phyloP scores from a whole-genome alignment of 2,888 invertebrate genomes.

The Neoascia interrupta region DNA sequence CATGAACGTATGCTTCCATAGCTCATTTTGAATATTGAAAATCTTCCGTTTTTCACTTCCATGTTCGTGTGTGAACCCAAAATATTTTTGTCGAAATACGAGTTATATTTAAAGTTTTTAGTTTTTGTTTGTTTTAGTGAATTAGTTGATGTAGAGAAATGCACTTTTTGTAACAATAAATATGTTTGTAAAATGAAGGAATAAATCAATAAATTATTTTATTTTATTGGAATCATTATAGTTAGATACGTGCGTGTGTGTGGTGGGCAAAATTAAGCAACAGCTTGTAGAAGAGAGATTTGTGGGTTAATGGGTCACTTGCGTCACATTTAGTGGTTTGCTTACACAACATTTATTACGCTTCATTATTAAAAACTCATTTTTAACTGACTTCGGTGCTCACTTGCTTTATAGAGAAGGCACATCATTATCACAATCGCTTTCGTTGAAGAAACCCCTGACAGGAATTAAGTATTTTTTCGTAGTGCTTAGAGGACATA shows the following conservation, averaged over 20 bases:
- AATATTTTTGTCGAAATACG: conserved; percentile 29
- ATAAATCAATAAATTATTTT: conserved; percentile 14
- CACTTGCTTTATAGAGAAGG: too few relatives aligned
- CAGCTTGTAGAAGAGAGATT: too few relatives aligned
- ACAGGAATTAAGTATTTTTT: too few relatives aligned
- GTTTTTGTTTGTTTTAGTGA: conserved; percentile 45
- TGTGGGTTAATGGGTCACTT: too few relatives aligned
- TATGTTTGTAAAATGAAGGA: too few relatives aligned
- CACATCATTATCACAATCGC: too few relatives aligned
- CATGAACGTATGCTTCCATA: conserved; percentile 64
- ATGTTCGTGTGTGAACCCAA: conserved; percentile 53
- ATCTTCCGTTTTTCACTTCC: conserved; percentile 65
- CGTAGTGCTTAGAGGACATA: too few relatives aligned
- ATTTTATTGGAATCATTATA: background rate
- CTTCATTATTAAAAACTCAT: too few relatives aligned
- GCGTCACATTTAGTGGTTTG: too few relatives aligned
- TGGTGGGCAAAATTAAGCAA: background rate
- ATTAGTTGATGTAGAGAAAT: conserved; percentile 61
- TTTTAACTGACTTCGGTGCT: background rate
- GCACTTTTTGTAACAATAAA: conserved; percentile 60
- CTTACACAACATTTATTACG: conserved; percentile 11
- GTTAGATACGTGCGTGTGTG: background rate
- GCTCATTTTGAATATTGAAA: conserved; percentile 49
- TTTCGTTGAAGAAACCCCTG: too few relatives aligned
- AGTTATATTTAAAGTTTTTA: background rate